phyloP scores from a whole-genome alignment of 2,888 invertebrate species.

The Cantharis lateralis region DNA sequence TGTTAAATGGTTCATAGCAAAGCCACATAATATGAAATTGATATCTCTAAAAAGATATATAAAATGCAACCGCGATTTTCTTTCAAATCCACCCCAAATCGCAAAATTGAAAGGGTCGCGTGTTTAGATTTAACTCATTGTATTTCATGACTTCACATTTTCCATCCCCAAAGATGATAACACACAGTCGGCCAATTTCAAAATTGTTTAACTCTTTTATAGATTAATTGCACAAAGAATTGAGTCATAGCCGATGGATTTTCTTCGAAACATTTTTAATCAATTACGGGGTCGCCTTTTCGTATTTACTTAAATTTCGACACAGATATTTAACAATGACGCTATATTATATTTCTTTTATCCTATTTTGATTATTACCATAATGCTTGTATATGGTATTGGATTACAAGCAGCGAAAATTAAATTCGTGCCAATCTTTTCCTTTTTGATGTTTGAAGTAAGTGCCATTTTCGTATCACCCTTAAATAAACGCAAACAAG shows the following conservation, averaged over 20 bases:
- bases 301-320: conserved; percentile 32
- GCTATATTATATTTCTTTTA: conserved; percentile 43
- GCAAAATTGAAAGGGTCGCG: conserved; percentile 55
- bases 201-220: background rate
- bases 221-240: conserved; percentile 3
- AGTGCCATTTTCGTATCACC: conserved; percentile 26
- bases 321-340: conserved; percentile 34
- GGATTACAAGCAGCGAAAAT: conserved; percentile 37
- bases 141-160: conserved; percentile 55
- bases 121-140: conserved; percentile 52
- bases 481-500: conserved; percentile 30
- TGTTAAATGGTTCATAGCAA: conserved; percentile 56
- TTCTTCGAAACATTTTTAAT: background rate
- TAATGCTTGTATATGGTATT: conserved; percentile 43
- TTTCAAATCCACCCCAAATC: conserved; percentile 48
- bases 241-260: background rate
- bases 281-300: conserved; percentile 7
- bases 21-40: conserved; percentile 54
- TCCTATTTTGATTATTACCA: conserved; percentile 45
- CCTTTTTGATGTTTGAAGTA: conserved; percentile 11
- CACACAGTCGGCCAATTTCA: conserved; percentile 30
- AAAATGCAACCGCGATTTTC: conserved; percentile 42
- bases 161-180: conserved; percentile 45
- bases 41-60: conserved; percentile 44
- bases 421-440: conserved; percentile 13